Conservation (phyloP, 2,888 invertebrate species). For the Hypomecis atomaria region DNA sequence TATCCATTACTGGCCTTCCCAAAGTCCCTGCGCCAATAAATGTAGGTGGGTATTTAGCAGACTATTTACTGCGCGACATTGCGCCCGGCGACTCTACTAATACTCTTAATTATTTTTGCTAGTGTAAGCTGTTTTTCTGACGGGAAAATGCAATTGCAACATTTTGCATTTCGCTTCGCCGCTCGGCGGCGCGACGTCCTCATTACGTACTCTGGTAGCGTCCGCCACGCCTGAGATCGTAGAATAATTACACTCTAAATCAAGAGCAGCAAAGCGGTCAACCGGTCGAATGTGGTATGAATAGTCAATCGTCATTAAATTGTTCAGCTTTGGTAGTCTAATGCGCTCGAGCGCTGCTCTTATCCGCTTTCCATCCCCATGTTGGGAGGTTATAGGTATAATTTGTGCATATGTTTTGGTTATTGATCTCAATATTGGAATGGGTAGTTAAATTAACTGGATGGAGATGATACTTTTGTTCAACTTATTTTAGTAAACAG, state of each 20-base stretch:
- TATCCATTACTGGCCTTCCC: conserved; percentile 75
- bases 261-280: conserved; percentile 81
- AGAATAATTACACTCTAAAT: conserved; percentile 83
- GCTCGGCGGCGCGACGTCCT: conserved; percentile 59
- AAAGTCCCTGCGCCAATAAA: conserved; percentile 76
- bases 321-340: conserved; percentile 82
- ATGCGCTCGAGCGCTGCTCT: conserved; percentile 62
- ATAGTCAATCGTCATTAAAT: conserved; percentile 84
- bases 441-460: conserved; percentile 14
- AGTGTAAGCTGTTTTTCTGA: conserved; percentile 83
- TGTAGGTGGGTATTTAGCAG: conserved; percentile 82
- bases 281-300: conserved; percentile 81
- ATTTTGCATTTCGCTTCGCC: conserved; percentile 75
- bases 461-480: conserved; percentile 14
- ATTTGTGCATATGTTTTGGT: conserved; percentile 20
- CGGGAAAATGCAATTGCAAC: conserved; percentile 80
- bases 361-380: conserved; percentile 39
- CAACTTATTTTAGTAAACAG: no score
- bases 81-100: conserved; percentile 77
- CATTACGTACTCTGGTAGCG: conserved; percentile 76
- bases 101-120: conserved; percentile 84
- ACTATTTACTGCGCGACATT: conserved; percentile 81
- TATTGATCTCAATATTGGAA: conserved; percentile 17
- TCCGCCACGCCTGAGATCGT: conserved; percentile 78
- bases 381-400: conserved; percentile 22